Percentiles rank a stretch among this genome's conserved stretches.
Evolutionary conservation across 1,140 invertebrate genomes (phyloP).

Genomic region (Drosophila gunungcola): DNA sequence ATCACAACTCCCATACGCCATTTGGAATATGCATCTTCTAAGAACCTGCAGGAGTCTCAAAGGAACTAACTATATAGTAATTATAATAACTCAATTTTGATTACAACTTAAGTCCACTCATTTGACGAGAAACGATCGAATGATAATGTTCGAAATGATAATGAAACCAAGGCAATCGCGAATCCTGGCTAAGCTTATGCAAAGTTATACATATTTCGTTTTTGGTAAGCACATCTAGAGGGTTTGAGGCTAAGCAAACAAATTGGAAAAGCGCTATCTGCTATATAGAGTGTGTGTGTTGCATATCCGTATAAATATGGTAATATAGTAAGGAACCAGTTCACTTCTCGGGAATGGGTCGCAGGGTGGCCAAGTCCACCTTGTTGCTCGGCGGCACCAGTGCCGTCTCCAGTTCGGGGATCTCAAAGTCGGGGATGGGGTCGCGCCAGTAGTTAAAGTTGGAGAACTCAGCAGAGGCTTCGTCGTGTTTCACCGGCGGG

Average conservation of each 20-base stretch:
- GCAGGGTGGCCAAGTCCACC: constrained; percentile 55
- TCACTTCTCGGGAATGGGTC: constrained; percentile 82
- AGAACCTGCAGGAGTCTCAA: constrained; percentile 43
- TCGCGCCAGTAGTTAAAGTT: constrained; percentile 96
- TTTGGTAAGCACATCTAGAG: constrained; percentile 59
- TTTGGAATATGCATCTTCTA: constrained; percentile 24
- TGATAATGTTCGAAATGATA: constrained; percentile 5
- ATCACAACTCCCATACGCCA: constrained; percentile 32
- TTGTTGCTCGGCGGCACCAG: constrained; percentile 52
- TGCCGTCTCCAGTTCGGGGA: constrained; percentile 60
- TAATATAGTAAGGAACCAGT: constrained; percentile 1
- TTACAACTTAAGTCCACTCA: constrained; percentile 21
- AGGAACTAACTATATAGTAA: constrained; percentile 29
- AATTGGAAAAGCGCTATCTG: constrained; percentile 20
- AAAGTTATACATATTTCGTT: constrained; percentile 25
- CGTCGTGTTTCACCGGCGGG: constrained; percentile 89
- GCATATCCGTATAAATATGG: constrained; percentile 23
- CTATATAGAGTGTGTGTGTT: constrained; percentile 18
- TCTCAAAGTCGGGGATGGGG: constrained; percentile 88
- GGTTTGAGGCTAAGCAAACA: constrained; percentile 25
- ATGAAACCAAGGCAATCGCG: constrained; percentile 17
- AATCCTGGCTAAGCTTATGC: constrained; percentile 32
- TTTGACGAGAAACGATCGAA: constrained; percentile 9
- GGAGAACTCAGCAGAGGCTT: constrained; percentile 93
- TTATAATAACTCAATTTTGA: constrained; percentile 22